Evolutionary conservation across 2,113 vertebrate genomes (phyloP).

Genomic region (Chloroceryle aenea): DNA sequence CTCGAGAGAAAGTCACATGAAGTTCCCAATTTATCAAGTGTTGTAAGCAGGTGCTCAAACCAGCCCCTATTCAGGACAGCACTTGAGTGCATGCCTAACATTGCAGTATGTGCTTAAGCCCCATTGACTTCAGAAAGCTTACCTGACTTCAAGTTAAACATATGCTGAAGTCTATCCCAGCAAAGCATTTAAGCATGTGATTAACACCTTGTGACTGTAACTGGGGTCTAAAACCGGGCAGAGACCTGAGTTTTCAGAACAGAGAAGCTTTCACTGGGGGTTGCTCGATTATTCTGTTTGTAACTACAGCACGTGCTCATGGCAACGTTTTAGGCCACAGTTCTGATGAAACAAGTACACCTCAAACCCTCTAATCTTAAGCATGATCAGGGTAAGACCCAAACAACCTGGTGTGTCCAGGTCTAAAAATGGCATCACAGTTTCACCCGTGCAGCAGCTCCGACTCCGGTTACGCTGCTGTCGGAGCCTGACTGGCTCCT

Average conservation of each 20-base stretch:
- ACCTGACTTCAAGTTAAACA: slow-evolving; percentile 56
- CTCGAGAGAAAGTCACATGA: slow-evolving; percentile 28
- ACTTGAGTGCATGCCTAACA: slow-evolving; percentile 56
- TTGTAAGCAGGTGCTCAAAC: slow-evolving; percentile 23
- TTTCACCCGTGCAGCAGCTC: background rate
- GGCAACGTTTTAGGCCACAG: background rate
- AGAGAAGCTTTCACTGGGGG: background rate
- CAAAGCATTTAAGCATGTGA: slow-evolving; percentile 43
- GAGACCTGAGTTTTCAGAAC: background rate
- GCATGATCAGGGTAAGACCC: background rate
- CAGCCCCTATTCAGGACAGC: slow-evolving; percentile 28
- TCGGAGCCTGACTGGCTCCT: background rate
- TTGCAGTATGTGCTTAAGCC: slow-evolving; percentile 56
- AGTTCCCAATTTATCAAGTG: slow-evolving; percentile 48
- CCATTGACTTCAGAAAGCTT: slow-evolving; percentile 52
- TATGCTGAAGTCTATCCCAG: slow-evolving; percentile 22
- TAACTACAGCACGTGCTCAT: background rate
- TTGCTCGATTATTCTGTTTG: background rate
- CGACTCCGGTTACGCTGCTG: background rate
- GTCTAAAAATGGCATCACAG: background rate
- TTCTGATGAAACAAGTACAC: background rate
- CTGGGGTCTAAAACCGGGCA: background rate
- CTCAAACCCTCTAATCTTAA: background rate
- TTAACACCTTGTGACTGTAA: slow-evolving; percentile 46
- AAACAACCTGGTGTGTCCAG: background rate